phyloP scores from a whole-genome alignment of 1,140 invertebrate species.

The Zaprionus kolodkinae region DNA sequence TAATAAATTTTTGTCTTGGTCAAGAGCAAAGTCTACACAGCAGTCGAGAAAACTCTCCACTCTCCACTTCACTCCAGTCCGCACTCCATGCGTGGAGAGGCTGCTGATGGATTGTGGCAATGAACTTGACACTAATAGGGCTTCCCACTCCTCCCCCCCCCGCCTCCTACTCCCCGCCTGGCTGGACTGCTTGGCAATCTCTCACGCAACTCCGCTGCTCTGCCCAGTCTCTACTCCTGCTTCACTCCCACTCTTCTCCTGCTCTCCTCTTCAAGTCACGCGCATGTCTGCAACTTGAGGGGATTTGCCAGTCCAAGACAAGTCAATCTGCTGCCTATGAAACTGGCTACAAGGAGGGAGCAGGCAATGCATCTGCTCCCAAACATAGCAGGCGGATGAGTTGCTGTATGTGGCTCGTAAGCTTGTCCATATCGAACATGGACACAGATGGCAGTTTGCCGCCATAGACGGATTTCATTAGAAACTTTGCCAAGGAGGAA shows the following conservation, averaged over 20 bases:
- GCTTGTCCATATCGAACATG: constrained; percentile 1
- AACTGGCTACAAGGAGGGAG: neutral
- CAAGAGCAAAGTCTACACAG: constrained; percentile 22
- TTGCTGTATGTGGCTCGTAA: neutral
- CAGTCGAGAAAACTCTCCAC: constrained; percentile 1
- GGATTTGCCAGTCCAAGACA: neutral
- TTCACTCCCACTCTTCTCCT: too few relatives aligned
- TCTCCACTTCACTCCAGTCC: constrained; percentile 1
- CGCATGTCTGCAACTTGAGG: constrained; percentile 41
- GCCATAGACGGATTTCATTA: constrained; percentile 51
- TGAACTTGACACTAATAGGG: constrained; percentile 83
- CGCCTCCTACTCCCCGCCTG: neutral
- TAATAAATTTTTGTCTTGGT: constrained; percentile 32
- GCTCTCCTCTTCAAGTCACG: neutral
- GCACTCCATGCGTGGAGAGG: too few relatives aligned
- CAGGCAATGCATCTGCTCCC: constrained; percentile 12
- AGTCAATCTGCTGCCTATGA: neutral
- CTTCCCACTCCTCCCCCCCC: constrained; percentile 55
- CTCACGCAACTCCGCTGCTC: neutral
- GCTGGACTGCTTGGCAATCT: neutral
- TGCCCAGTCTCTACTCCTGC: neutral
- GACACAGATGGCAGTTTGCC: constrained; percentile 23
- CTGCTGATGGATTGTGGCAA: constrained; percentile 67
- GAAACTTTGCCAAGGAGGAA: constrained; percentile 23
- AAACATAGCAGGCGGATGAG: constrained; percentile 42